Percentiles rank a stretch among this genome's conserved stretches.
Evolutionary conservation across 2,797 vertebrate species (phyloP).

Genomic region (Amniataba percoides): DNA sequence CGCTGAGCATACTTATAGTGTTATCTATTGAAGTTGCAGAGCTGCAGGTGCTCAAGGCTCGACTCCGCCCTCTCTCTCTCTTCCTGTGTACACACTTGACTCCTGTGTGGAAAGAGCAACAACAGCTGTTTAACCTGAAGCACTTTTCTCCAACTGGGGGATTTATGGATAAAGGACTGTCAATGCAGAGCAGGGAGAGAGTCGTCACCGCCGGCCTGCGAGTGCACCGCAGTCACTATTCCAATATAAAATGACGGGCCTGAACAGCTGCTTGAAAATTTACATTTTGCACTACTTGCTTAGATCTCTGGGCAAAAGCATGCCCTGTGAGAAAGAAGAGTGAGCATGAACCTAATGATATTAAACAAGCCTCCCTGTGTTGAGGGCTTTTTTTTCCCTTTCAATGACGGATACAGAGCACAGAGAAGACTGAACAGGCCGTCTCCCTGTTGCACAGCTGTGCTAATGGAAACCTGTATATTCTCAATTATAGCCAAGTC

Average conservation of each 20-base stretch:
- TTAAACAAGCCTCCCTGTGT: constrained; percentile 42
- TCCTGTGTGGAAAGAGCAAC: constrained; percentile 68
- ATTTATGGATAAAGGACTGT: constrained; percentile 73
- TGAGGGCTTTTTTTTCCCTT: constrained; percentile 32
- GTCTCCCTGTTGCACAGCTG: constrained; percentile 66
- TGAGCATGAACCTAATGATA: constrained; percentile 41
- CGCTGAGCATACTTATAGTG: constrained; percentile 46
- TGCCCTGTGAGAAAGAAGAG: constrained; percentile 53
- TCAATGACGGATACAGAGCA: constrained; percentile 44
- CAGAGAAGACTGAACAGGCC: constrained; percentile 55
- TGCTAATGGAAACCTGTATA: constrained; percentile 67
- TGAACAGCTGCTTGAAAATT: constrained; percentile 60
- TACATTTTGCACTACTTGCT: constrained; percentile 58
- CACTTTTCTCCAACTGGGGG: constrained; percentile 69
- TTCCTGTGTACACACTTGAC: constrained; percentile 72
- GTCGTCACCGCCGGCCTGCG: constrained; percentile 13
- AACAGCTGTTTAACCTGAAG: constrained; percentile 82
- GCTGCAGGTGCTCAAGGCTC: constrained; percentile 64
- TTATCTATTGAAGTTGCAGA: constrained; percentile 76
- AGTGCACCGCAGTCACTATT: constrained; percentile 6
- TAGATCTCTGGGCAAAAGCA: constrained; percentile 52
- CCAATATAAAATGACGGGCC: constrained; percentile 38
- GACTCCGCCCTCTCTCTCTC: constrained; percentile 42
- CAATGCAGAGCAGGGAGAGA: constrained; percentile 48
- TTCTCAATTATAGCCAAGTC: constrained; percentile 70